Base-by-base conservation (phyloP, 2,888 invertebrate genomes). In the Xestoiulus laeticollis region DNA sequence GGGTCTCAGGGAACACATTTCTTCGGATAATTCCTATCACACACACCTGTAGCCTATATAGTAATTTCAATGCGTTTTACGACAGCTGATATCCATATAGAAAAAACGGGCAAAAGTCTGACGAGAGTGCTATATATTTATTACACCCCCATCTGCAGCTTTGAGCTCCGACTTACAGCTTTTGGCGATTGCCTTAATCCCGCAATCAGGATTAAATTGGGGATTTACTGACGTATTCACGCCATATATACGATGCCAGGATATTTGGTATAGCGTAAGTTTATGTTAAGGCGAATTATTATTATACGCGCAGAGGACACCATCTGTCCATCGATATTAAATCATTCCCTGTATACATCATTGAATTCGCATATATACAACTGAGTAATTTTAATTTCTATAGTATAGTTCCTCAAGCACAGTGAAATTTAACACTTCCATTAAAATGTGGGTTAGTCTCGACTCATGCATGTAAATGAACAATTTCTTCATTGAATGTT, bases 171-270 rank as follows among this genome's bases (percentile, higher is more conserved):
- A 68, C 68, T 68, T 68, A 68, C 12, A 26, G 68, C 68, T 68
- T 68, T 68, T 26, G 68, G 68, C 22, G 68, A 68, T 68, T 68
- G 26, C 68, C 68, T 10, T 68, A 68, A 68, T 68, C 68, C 68
- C 68, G 12, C 22, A 22, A 68, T 68, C 22, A 68, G 68, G 68
- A 68, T 68, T 68, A 68, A 68, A 68, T 10, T 26, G 68, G 68
- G 26, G 68, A 68, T 68, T 68, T 26, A n/a, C 68, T 68, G 10
- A 68, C n/a, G 59, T 59, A 26, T 68, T 22, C 68, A 68, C 26
- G 68, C 68, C n/a, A n/a, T n/a, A n/a, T n/a, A n/a, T n/a, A n/a
- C n/a, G 10, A 68, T 68, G 26, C n/a, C 3, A 68, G 68, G 26
- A 10, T 14, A 48, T 19, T 38, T 38, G 4, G 38, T 38, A 38